A percentile compares a stretch with the other conserved stretches of the same genome.
Conservation (phyloP, 2,888 invertebrate genomes). For the Protophormia terraenovae region DNA sequence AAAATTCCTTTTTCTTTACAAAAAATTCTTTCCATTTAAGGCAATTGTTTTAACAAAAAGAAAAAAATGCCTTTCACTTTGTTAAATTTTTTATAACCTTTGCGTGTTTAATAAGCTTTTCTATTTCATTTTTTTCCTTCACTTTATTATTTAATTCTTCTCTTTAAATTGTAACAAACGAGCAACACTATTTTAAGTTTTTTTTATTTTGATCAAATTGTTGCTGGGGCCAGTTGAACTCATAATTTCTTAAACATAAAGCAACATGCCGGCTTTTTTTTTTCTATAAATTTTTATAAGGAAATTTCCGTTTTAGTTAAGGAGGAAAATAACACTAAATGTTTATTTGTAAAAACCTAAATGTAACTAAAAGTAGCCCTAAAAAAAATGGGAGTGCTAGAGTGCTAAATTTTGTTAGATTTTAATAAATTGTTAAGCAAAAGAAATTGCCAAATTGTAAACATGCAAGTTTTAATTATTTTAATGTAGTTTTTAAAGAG, state of each 20-base stretch:
- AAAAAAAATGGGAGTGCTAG: background rate
- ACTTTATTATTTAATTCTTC: background rate
- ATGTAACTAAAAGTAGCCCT: background rate
- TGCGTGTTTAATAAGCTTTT: constrained; percentile 32
- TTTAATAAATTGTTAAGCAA: too few relatives aligned
- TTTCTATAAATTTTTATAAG: background rate
- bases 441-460: too few relatives aligned
- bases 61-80: background rate
- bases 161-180: constrained; percentile 17
- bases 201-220: constrained; percentile 27
- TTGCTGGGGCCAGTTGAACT: background rate
- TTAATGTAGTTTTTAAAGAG: too few relatives aligned
- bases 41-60: background rate
- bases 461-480: too few relatives aligned
- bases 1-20: background rate
- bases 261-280: background rate
- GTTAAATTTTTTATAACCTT: constrained; percentile 30
- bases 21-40: background rate
- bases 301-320: background rate
- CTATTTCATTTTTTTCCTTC: background rate
- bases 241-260: background rate
- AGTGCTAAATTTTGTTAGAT: background rate
- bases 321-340: too few relatives aligned
- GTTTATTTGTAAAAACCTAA: background rate
- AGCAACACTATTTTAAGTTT: too few relatives aligned